phyloP scores from a whole-genome alignment of 2,888 invertebrate species.

The Archips crataeganus region DNA sequence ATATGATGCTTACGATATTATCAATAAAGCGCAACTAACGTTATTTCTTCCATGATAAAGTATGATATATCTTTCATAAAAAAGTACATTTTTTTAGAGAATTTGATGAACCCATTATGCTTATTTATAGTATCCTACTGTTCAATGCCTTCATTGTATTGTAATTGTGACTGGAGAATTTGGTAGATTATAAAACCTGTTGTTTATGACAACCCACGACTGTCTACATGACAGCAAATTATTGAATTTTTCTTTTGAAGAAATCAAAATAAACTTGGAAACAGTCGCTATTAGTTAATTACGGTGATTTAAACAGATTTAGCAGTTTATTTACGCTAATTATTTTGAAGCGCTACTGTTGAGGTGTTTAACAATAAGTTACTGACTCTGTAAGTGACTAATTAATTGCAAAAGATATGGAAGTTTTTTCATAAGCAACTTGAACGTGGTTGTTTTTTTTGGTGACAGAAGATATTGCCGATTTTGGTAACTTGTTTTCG shows the following conservation, averaged over 20 bases:
- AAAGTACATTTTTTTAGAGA: neutral
- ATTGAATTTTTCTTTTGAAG: slow-evolving; percentile 43
- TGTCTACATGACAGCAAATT: slow-evolving; percentile 41
- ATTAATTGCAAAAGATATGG: slow-evolving; percentile 23
- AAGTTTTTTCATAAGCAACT: slow-evolving; percentile 24
- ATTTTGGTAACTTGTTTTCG: slow-evolving; percentile 16
- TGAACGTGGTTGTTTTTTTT: slow-evolving; percentile 38
- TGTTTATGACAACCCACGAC: slow-evolving; percentile 3
- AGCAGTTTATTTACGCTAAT: neutral
- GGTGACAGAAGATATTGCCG: slow-evolving; percentile 13
- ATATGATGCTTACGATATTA: no score
- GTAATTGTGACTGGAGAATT: neutral
- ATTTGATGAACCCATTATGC: neutral
- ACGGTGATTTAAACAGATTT: neutral
- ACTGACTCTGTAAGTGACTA: slow-evolving; percentile 30
- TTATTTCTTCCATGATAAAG: no score
- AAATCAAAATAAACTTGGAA: slow-evolving; percentile 42
- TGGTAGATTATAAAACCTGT: neutral
- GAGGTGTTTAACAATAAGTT: neutral
- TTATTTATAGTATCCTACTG: neutral
- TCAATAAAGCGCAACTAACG: no score
- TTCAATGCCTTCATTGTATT: no score
- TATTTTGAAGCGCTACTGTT: neutral
- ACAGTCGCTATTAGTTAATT: slow-evolving; percentile 25
- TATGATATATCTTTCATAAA: no score